Base-by-base conservation (phyloP, 2,113 vertebrate species). In the Poeciliopsis turrubarensis region DNA sequence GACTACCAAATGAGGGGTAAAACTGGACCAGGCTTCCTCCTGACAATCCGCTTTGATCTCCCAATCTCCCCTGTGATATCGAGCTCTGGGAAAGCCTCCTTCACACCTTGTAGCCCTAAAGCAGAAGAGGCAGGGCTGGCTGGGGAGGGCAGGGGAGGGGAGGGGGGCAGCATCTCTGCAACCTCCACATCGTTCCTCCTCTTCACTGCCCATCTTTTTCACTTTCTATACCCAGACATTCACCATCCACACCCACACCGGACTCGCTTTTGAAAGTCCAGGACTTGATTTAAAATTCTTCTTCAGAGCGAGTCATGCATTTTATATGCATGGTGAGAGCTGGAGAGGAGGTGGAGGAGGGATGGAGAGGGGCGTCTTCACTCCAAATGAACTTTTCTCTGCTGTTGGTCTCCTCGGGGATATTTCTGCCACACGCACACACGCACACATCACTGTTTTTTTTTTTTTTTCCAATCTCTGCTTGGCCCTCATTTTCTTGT, bases 201-300 rank as follows among this genome's bases (percentile, higher is more conserved):
- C 22, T 3, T 60, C 63, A 27, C 70, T 84, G 73, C 68, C 87
- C 77, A 73, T 79, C 78, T 82, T 70, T 63, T 64, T 69, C 29
- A 51, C 34, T 81, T 70, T 73, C 72, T 77, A 74, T 73, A 69
- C 77, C 71, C 66, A 82, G 77, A 76, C 51, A 77, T 32, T 72
- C 83, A 79, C 63, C 75, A 75, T 66, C 77, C 86, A 86, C 90
- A 87, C 85, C 27, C 86, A 80, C 79, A 87, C 89, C 77, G 91
- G 91, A 93, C 90, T 73, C 65, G 89, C 91, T 90, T 91, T 91
- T 93, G 89, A 92, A 91, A 88, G 82, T 90, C 81, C 79, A 65
- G 68, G 78, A 79, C 84, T 80, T 93, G 87, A 93, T 94, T 93
- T 93, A 93, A 92, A 92, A 94, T 94, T 93, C 90, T 84, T 90